Percentiles rank a stretch among this genome's conserved stretches.
phyloP scores from a whole-genome alignment of 2,113 vertebrate species.

The Peromyscus leucopus region DNA sequence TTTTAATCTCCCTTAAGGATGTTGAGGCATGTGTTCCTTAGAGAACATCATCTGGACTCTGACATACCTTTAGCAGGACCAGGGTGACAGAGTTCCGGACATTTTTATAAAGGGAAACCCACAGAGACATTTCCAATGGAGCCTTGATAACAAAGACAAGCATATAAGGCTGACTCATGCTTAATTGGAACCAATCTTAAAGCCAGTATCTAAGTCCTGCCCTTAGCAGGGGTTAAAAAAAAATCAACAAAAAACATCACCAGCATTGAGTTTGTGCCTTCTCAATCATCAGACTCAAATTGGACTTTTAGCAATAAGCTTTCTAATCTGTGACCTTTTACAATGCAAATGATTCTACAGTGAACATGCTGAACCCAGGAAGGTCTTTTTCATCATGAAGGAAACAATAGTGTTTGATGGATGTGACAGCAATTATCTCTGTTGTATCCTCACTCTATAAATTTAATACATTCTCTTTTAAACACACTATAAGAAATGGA shows the following conservation, averaged over 20 bases:
- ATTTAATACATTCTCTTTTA: slow-evolving; percentile 31
- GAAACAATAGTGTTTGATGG: not conserved
- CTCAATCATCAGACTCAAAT: slow-evolving; percentile 66
- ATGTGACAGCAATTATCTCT: not conserved
- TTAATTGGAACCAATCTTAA: slow-evolving; percentile 47
- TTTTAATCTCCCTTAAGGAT: slow-evolving; percentile 23
- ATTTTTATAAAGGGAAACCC: not conserved
- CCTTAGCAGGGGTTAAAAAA: not conserved
- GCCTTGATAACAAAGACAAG: not conserved
- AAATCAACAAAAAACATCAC: too few relatives aligned
- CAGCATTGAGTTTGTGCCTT: not conserved
- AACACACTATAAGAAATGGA: slow-evolving; percentile 9
- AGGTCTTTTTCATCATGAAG: slow-evolving; percentile 18
- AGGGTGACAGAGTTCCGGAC: not conserved
- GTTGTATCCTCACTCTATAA: not conserved
- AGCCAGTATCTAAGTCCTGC: not conserved
- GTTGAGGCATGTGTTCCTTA: not conserved
- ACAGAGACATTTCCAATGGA: not conserved
- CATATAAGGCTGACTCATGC: not conserved
- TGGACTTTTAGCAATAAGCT: not conserved
- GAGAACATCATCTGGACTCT: not conserved
- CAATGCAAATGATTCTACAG: slow-evolving; percentile 45
- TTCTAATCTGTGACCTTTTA: slow-evolving; percentile 33
- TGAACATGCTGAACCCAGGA: not conserved
- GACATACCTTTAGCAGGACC: not conserved